Base-by-base conservation (phyloP, 2,113 vertebrate genomes). In the Clupea harengus region DNA sequence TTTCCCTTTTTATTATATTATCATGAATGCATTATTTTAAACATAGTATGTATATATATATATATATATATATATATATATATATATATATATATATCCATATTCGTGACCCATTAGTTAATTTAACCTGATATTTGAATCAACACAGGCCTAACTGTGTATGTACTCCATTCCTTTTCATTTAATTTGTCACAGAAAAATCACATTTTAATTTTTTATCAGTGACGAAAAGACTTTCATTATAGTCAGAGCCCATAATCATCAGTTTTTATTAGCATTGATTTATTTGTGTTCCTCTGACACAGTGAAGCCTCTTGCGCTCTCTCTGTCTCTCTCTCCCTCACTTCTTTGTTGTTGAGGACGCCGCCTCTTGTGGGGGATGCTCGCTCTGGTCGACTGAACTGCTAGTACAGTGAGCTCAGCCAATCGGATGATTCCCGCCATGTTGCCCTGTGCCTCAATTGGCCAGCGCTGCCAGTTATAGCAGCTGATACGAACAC, bases 371-470 rank as follows among this genome's bases (percentile, higher is more conserved):
- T 46, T 72, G 78, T 60, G 78, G 87, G 85, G 81, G 83, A 81
- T 88, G 87, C 88, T 86, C 84, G 84, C 87, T 82, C 75, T 87
- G 82, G 88, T 89, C 90, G 90, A 88, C 85, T 91, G 89, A 94
- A 85, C 87, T 83, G 83, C 87, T 81, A 85, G 82, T 81, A 75
- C 85, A 25, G 85, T 80, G 64, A 89, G 64, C 83, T 82, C 83
- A 91, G 91, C 95, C 95, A 95, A 95, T 95, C 93, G 88, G 92
- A 83, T 32, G 20, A 67, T 88, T 85, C 84, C 90, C 85, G 81
- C 82, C 90, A 7, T 89, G 86, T 89, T 91, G 93, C 90, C 86
- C 92, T 90, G 92, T 84, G 83, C 91, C 86, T 92, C 94, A 94
- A 95, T 96, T 95, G 95, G 94, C 91, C 92, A 91, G 85, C 81